Evolutionary conservation across 2,888 invertebrate species (phyloP).

Genomic region (Eugnorisma glareosa): DNA sequence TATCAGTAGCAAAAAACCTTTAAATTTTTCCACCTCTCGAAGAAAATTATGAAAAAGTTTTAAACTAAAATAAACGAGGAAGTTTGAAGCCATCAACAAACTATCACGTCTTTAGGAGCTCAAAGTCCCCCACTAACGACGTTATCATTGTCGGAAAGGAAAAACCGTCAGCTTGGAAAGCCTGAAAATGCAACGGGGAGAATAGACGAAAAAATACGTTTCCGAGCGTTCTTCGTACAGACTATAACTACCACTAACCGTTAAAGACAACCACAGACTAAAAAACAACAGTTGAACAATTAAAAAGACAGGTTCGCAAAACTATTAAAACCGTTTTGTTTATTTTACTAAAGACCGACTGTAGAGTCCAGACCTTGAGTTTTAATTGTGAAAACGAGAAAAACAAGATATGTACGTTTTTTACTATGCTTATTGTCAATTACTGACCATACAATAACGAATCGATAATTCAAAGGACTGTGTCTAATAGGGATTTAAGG

Average conservation of each 20-base stretch:
- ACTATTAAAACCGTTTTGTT: conserved; percentile 50
- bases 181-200: conserved; percentile 82
- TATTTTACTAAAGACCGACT: conserved; percentile 53
- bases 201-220: conserved; percentile 88
- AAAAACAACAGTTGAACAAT: conserved; percentile 52
- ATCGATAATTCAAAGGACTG: conserved; percentile 64
- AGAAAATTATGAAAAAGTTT: conserved; percentile 15
- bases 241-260: conserved; percentile 55
- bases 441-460: conserved; percentile 64
- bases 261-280: conserved; percentile 60
- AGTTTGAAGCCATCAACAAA: conserved; percentile 69
- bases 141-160: conserved; percentile 84
- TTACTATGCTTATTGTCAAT: conserved; percentile 61
- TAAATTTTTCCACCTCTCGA: neutral
- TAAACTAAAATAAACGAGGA: conserved; percentile 60
- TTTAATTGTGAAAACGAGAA: conserved; percentile 57
- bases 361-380: conserved; percentile 61
- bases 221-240: conserved; percentile 78
- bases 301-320: conserved; percentile 45
- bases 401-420: conserved; percentile 55
- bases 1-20: neutral
- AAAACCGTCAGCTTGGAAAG: conserved; percentile 82
- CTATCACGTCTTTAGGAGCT: conserved; percentile 78
- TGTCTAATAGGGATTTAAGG: conserved; percentile 58
- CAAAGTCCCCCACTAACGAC: conserved; percentile 82